Evolutionary conservation across 35 echinoderm and acorn worm genomes (phyloP).

Genomic region (Eucidaris tribuloides): DNA sequence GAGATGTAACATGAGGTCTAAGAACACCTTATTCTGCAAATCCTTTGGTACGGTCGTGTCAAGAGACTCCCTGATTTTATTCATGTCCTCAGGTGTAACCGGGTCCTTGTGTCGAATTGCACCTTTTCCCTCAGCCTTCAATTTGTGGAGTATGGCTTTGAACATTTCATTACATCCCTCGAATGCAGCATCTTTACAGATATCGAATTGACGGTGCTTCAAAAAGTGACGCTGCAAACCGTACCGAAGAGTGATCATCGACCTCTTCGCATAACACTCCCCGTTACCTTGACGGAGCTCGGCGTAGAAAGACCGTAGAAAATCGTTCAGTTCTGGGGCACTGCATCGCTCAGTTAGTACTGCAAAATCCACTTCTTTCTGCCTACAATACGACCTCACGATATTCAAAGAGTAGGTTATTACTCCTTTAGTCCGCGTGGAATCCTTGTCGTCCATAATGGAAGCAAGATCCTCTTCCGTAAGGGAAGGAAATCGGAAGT

Average conservation of each 20-base stretch:
- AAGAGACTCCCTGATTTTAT: not conserved
- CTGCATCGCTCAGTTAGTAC: conserved; percentile 8
- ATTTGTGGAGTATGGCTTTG: not conserved
- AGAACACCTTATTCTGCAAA: conserved; percentile 31
- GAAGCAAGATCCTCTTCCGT: no score
- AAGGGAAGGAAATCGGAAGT: no score
- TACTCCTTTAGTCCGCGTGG: no score
- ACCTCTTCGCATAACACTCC: conserved; percentile 25
- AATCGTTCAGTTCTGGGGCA: not conserved
- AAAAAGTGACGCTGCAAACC: conserved; percentile 20
- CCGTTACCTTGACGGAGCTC: not conserved
- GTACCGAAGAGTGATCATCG: conserved; percentile 37
- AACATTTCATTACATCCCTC: not conserved
- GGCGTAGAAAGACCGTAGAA: conserved; percentile 31
- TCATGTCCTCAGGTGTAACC: conserved; percentile 8
- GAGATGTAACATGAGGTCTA: conserved; percentile 26
- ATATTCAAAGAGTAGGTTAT: no score
- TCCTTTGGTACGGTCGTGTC: not conserved
- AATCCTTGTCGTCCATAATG: no score
- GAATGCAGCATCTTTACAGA: conserved; percentile 3
- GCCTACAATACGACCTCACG: no score
- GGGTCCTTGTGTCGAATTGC: conserved; percentile 15
- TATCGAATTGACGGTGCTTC: not conserved
- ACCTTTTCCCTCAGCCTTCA: conserved; percentile 13
- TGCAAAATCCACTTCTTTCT: no score